phyloP scores from a whole-genome alignment of 2,797 vertebrate genomes.

The Sphaeramia orbicularis region DNA sequence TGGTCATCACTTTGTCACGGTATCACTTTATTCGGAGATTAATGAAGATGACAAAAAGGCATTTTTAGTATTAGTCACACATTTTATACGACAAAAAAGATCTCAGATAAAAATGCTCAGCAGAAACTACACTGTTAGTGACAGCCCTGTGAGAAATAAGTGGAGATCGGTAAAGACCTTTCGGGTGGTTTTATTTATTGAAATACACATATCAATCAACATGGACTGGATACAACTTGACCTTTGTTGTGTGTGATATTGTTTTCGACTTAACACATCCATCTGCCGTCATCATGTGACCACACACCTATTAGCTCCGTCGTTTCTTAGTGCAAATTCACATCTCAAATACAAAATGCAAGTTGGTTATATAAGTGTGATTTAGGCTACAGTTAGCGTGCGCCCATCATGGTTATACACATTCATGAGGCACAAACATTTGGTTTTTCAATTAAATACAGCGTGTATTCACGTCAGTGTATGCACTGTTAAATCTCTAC shows the following conservation, averaged over 20 bases:
- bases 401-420: conserved; percentile 59
- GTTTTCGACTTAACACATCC: conserved; percentile 13
- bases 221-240: conserved; percentile 25
- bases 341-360: conserved; percentile 30
- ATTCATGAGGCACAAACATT: conserved; percentile 68
- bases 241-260: neutral
- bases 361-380: neutral
- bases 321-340: neutral
- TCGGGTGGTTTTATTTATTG: conserved; percentile 62
- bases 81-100: neutral
- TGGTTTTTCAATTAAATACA: conserved; percentile 21
- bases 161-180: conserved; percentile 4
- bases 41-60: neutral
- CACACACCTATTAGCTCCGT: neutral
- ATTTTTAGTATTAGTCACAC: neutral
- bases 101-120: neutral
- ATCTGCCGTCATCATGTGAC: neutral
- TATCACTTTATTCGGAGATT: neutral
- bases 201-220: conserved; percentile 51
- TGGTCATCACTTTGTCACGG: neutral
- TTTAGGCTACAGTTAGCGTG: conserved; percentile 15
- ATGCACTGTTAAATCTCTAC: neutral
- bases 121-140: neutral
- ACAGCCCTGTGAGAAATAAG: conserved; percentile 2
- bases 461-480: too few relatives aligned